A percentile compares a stretch with the other conserved stretches of the same genome.
These are phyloP conservation scores for Lochmaea crataegi DNA, from an alignment of 2,888 invertebrate species.

Conservation along the genomic window DNA sequence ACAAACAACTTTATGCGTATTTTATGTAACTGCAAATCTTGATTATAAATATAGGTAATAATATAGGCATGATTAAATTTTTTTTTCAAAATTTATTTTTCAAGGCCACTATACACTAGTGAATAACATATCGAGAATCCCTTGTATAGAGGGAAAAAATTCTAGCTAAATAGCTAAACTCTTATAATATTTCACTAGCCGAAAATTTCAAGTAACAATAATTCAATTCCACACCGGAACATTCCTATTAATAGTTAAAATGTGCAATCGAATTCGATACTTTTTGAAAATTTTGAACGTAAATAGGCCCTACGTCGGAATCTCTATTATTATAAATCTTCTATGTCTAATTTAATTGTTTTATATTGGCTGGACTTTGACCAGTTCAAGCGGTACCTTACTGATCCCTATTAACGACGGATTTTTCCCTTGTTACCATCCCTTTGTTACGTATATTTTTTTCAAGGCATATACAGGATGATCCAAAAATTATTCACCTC, in stretches of 20 bases:
- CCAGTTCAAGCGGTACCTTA: conserved; percentile 51
- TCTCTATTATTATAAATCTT: conserved; percentile 44
- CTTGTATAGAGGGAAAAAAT: conserved; percentile 61
- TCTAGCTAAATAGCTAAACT: conserved; percentile 56
- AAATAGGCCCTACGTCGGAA: conserved; percentile 41
- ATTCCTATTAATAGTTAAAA: background rate
- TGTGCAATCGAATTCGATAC: background rate
- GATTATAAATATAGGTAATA: conserved; percentile 48
- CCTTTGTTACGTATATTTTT: conserved; percentile 53
- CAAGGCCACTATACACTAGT: conserved; percentile 61
- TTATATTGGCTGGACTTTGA: conserved; percentile 53
- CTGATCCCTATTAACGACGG: conserved; percentile 58
- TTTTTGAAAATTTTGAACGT: conserved; percentile 26
- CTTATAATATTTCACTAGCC: conserved; percentile 59
- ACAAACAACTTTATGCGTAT: conserved; percentile 47
- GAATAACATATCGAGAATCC: conserved; percentile 53
- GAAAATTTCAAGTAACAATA: conserved; percentile 47
- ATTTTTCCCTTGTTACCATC: conserved; percentile 47
- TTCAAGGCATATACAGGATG: conserved; percentile 36
- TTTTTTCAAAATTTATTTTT: conserved; percentile 23
- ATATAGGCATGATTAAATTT: conserved; percentile 57
- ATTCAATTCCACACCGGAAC: background rate
- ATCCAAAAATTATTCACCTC: conserved; percentile 21
- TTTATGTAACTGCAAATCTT: conserved; percentile 48
- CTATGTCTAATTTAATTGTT: conserved; percentile 50